Evolutionary conservation across 2,797 vertebrate species (phyloP).

Genomic region (Rhincodon typus): DNA sequence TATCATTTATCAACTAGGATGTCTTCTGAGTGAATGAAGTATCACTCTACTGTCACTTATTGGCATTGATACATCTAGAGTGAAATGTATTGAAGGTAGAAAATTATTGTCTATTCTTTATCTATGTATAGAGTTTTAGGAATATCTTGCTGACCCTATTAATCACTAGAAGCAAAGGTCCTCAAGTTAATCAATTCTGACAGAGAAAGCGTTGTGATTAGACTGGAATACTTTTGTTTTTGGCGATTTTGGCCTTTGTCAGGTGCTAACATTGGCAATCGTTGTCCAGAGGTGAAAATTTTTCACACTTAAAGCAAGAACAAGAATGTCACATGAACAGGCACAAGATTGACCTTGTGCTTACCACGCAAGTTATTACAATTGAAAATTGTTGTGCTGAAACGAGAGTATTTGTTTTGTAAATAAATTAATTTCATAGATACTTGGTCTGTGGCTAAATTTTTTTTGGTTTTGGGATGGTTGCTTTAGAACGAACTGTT

Average conservation of each 20-base stretch:
- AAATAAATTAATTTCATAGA: not conserved
- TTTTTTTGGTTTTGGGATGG: not conserved
- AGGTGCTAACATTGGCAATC: not conserved
- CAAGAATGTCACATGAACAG: not conserved
- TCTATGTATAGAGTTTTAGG: not conserved
- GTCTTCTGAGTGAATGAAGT: not conserved
- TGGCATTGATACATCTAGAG: not conserved
- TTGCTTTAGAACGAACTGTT: not conserved
- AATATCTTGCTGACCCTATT: not conserved
- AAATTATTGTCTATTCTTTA: not conserved
- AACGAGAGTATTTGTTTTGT: not conserved
- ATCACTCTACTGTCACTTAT: not conserved
- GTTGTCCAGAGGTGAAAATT: not conserved
- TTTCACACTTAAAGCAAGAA: not conserved
- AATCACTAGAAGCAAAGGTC: not conserved
- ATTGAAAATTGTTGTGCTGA: not conserved
- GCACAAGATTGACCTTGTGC: not conserved
- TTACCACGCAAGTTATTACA: not conserved
- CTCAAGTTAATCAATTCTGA: not conserved
- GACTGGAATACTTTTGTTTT: not conserved
- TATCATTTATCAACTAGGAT: not conserved
- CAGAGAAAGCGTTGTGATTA: not conserved
- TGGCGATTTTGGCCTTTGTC: not conserved
- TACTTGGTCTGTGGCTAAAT: not conserved
- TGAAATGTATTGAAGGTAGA: not conserved